These are phyloP conservation scores for Phainopepla nitens DNA, from an alignment of 2,113 vertebrate genomes.

Conservation along the genomic window DNA sequence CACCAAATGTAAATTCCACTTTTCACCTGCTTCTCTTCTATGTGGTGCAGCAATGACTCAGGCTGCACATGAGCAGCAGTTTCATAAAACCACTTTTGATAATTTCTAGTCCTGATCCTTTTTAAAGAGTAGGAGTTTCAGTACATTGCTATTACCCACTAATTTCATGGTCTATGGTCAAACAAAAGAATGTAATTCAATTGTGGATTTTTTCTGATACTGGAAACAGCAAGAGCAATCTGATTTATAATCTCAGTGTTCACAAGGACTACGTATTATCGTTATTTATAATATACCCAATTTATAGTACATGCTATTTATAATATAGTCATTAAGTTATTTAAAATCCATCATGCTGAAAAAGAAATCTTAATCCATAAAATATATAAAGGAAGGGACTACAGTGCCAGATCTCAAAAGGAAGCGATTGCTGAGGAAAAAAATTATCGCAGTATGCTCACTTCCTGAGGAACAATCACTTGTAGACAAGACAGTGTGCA, in stretches of 20 bases:
- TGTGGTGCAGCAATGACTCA: background rate
- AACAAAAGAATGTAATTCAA: conserved; percentile 72
- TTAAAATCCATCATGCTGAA: conserved; percentile 50
- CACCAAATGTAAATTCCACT: background rate
- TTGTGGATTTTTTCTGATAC: conserved; percentile 51
- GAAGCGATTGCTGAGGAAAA: conserved; percentile 19
- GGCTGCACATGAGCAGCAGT: background rate
- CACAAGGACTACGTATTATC: conserved; percentile 21
- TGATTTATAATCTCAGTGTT: conserved; percentile 60
- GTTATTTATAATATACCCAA: conserved; percentile 54
- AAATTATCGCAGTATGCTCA: background rate
- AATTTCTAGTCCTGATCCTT: conserved; percentile 22
- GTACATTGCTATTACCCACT: conserved; percentile 42
- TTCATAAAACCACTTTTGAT: background rate
- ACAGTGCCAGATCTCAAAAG: conserved; percentile 41
- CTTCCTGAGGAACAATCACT: conserved; percentile 29
- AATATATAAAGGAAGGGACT: conserved; percentile 49
- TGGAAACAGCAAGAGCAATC: conserved; percentile 45
- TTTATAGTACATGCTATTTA: conserved; percentile 32
- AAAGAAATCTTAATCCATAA: conserved; percentile 58
- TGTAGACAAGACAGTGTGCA: background rate
- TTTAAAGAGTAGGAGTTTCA: conserved; percentile 20
- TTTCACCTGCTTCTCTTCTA: background rate
- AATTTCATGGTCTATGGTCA: conserved; percentile 70
- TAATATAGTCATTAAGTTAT: conserved; percentile 42